Evolutionary conservation across 1,140 invertebrate species (phyloP).

Genomic region (Pseudachorutes palmiensis): DNA sequence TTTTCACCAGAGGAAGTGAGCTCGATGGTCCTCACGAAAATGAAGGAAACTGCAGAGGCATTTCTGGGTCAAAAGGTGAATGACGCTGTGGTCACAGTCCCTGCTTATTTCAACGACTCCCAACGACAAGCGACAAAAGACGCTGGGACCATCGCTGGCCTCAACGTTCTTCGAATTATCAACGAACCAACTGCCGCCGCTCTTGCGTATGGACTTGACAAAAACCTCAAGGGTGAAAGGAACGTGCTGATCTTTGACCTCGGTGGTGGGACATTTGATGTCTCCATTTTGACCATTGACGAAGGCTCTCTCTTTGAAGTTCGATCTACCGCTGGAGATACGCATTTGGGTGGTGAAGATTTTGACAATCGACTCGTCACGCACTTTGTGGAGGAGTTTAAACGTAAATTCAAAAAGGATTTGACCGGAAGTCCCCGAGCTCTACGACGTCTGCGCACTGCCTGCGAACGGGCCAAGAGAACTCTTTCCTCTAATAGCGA

Average conservation of each 20-base stretch:
- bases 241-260: slow-evolving; percentile 42
- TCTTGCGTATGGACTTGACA: slow-evolving; percentile 97
- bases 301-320: slow-evolving; percentile 48
- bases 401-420: slow-evolving; percentile 34
- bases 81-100: slow-evolving; percentile 44
- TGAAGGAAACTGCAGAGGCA: slow-evolving; percentile 40
- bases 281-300: slow-evolving; percentile 51
- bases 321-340: slow-evolving; percentile 41
- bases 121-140: slow-evolving; percentile 42
- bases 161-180: slow-evolving; percentile 97
- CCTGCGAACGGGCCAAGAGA: slow-evolving; percentile 95
- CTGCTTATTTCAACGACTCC: slow-evolving; percentile 46
- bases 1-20: slow-evolving; percentile 47
- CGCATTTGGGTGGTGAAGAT: slow-evolving; percentile 44
- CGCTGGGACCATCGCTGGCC: slow-evolving; percentile 62
- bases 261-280: slow-evolving; percentile 52
- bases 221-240: slow-evolving; percentile 62
- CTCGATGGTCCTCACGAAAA: slow-evolving; percentile 47
- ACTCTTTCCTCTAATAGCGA: slow-evolving; percentile 70
- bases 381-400: slow-evolving; percentile 46
- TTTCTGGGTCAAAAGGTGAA: slow-evolving; percentile 42
- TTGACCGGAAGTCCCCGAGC: slow-evolving; percentile 47
- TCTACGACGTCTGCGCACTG: slow-evolving; percentile 89
- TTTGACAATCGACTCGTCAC: slow-evolving; percentile 41
- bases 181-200: slow-evolving; percentile 99